Evolutionary conservation across 2,888 invertebrate genomes (phyloP), one percentile per base, ranked within the genome.

Genomic region (Pachydiplax longipennis): DNA sequence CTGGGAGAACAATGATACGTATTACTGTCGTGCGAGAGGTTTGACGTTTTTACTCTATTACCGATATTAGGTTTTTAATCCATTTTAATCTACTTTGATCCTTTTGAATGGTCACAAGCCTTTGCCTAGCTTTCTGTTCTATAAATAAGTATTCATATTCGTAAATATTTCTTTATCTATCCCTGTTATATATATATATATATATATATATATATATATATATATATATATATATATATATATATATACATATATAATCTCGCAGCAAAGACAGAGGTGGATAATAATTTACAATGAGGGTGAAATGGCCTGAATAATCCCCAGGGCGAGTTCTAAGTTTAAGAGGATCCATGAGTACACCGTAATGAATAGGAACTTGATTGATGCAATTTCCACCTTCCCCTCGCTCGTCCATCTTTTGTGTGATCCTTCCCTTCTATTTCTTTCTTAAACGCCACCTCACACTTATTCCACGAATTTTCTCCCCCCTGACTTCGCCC

Each of bases 361-460:
- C 61, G 87, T 87, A 87, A 87, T 87, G 87, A 87, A 87, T 87
- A 87, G 87, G 87, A 87, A 87, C 87, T 87, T 87, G 87, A 87
- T 87, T 87, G 87, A 87, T 87, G 87, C 87, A 87, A 87, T 87
- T 87, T 87, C 35, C 40, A 35, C 61, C 61, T 61, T 37, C 87
- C 87, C 73, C 73, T 37, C 87, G 31, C 44, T 25, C 61, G 22
- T n/a, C 48, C 82, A 18, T 61, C 61, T 65, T 87, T 58, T 87
- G 87, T 87, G 87, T 31, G 83, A 53, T 58, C 58, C 82, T 82
- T 31, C 48, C 83, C 83, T 25, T 31, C 83, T 48, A 44, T 82
- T 82, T 25, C 82, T 83, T 25, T 53, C 81, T 53, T 48, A 31
- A 82, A 58, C 31, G 58, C 83, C 83, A 83, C 35, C 83, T 53